Base-by-base conservation (phyloP, 1,140 invertebrate species). In the Temnothorax nylanderi region DNA sequence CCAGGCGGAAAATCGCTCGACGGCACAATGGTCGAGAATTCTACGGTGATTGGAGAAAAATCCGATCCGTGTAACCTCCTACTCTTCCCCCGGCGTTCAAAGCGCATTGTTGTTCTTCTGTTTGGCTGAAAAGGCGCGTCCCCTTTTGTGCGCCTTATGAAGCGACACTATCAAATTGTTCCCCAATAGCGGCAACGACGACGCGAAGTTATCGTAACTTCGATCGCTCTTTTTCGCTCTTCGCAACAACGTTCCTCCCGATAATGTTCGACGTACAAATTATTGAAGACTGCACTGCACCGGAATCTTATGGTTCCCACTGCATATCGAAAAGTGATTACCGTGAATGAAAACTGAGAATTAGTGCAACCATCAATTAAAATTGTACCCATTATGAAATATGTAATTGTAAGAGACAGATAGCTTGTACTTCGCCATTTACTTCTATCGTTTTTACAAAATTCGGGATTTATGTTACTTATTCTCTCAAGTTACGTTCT, bases 1-100 rank as follows among this genome's bases (percentile, higher is more conserved):
- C 69, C 69, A 75, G 37, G 54, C 69, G 69, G 80, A 84, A 84
- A 84, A 84, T 84, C 69, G 41, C n/a, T 5, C 67, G 67, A 75
- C 41, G 54, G 41, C 54, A 84, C 80, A 84, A 84, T 84, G 16
- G 69, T 26, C 41, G 54, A 47, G 80, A 84, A 62, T 84, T 60
- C 69, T 75, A 84, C 69, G 69, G 41, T n/a, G 80, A 84, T 84
- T 75, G 80, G 69, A 60, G 80, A 84, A 84, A 84, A 84, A 74
- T 84, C 69, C 54, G 80, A 84, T 84, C 41, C 69, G 32, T 75
- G 54, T 75, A 47, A n/a, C 54, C 54, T 62, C n/a, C 51, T 26
- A 54, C 16, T 18, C 6, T 32, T 3, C 32, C 13, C 16, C 37
- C 26, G 10, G 6, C 44, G 54, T 49, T 75, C 71, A 60, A 60